Base-by-base conservation (phyloP, 2,113 vertebrate species). In the Bettongia penicillata region DNA sequence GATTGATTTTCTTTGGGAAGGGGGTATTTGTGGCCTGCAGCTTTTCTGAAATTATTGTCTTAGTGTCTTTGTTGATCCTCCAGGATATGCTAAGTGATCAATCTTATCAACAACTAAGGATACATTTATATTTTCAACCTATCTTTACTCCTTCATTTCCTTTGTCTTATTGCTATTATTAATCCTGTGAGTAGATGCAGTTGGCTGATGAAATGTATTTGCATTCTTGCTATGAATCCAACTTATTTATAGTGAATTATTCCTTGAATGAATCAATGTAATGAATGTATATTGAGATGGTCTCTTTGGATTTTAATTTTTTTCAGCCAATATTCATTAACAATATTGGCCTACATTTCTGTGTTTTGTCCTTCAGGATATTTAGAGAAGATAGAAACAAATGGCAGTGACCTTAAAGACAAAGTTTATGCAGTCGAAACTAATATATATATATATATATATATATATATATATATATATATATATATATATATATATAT, bases 321-420 rank as follows among this genome's bases (percentile, higher is more conserved):
- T 55, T 53, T 53, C 23, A 31, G 3, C 31, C 26, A 11, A 61
- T 61, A 31, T 61, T 61, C 10, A 61, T 61, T 61, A 61, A 61
- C 31, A 28, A 61, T 11, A 61, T 31, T 61, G 26, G 28, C 26
- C 3, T 61, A 61, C 11, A 31, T 2, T 61, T 28, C 26, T 61
- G 26, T 61, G 55, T 61, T 55, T 55, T 61, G 8, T 28, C 9
- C 26, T 31, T 28, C 48, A 96, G 89, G 68, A 95, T 8, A 92
- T 90, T 68, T 55, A 91, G 89, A 93, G 25, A 95, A 94, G 51
- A 53, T 77, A n/a, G n/a, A 84, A 84, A n/a, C 8, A n/a, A 84
- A 84, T 43, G 37, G 6, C 16, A 84, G 43, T 6, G 22, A 22
- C 19, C 16, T 84, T 84, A 84, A 84, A 84, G 68, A 43, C 68